Conservation (phyloP, 2,888 invertebrate species). For the Xylocampa areola region DNA sequence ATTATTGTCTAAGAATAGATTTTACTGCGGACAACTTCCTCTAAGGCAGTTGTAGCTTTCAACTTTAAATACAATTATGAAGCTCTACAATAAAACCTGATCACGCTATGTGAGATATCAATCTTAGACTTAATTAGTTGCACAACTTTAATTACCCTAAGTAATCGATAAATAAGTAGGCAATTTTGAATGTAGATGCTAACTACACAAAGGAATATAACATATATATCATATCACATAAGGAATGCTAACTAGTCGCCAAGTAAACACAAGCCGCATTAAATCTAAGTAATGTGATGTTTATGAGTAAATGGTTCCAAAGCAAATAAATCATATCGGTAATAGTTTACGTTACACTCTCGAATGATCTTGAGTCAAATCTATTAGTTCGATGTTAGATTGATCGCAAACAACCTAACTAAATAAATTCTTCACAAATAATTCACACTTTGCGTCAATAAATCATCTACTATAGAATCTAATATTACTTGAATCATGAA, state of each 20-base stretch:
- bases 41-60: slow-evolving; percentile 54
- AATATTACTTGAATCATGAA: slow-evolving; percentile 24
- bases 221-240: neutral
- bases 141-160: slow-evolving; percentile 44
- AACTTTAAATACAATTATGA: slow-evolving; percentile 21
- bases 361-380: slow-evolving; percentile 53
- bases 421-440: slow-evolving; percentile 60
- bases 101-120: too few relatives aligned
- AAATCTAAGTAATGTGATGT: slow-evolving; percentile 23
- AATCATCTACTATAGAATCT: slow-evolving; percentile 25
- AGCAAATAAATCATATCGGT: slow-evolving; percentile 36
- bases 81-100: slow-evolving; percentile 22
- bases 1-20: slow-evolving; percentile 81
- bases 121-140: too few relatives aligned
- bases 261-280: slow-evolving; percentile 24
- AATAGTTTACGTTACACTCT: slow-evolving; percentile 51
- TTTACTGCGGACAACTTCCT: slow-evolving; percentile 75
- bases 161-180: slow-evolving; percentile 10
- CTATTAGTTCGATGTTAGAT: slow-evolving; percentile 54
- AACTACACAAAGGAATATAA: neutral
- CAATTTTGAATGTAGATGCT: slow-evolving; percentile 3
- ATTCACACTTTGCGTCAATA: slow-evolving; percentile 50
- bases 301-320: slow-evolving; percentile 28
- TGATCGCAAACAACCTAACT: slow-evolving; percentile 61
- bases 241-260: slow-evolving; percentile 10